Evolutionary conservation across 2,113 vertebrate genomes (phyloP).

Genomic region (Eupsittula cactorum): DNA sequence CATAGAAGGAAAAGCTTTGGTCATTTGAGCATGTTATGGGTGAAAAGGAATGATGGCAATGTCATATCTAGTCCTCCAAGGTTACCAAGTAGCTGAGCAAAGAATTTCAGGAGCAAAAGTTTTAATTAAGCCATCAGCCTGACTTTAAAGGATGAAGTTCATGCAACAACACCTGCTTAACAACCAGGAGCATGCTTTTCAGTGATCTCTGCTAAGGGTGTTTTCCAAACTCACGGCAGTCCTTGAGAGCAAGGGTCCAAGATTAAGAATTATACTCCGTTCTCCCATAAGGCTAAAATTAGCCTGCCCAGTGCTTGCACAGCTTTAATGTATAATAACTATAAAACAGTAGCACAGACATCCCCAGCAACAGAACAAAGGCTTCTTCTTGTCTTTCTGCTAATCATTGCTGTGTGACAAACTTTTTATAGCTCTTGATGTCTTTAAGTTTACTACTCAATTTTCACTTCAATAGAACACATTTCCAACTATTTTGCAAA

Average conservation of each 20-base stretch:
- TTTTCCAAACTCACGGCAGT: background rate
- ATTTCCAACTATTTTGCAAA: constrained; percentile 55
- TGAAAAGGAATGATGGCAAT: background rate
- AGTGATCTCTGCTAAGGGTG: background rate
- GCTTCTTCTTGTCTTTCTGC: background rate
- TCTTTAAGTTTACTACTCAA: constrained; percentile 42
- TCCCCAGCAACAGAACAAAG: background rate
- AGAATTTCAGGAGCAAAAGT: background rate
- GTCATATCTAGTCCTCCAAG: background rate
- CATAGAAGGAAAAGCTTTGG: background rate
- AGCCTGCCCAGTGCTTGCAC: background rate
- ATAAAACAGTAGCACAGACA: background rate
- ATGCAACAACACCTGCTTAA: background rate
- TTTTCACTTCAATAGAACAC: constrained; percentile 49
- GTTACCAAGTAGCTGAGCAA: background rate
- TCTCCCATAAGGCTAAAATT: background rate
- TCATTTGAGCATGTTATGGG: background rate
- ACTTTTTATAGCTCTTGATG: constrained; percentile 31
- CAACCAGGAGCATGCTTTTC: background rate
- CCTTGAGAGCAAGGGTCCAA: background rate
- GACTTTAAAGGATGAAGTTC: background rate
- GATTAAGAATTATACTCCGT: background rate
- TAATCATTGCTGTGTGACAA: constrained; percentile 6
- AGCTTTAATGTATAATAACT: background rate
- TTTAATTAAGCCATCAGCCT: background rate